A percentile compares a stretch with the other conserved stretches of the same genome.
Evolutionary conservation across 2,888 invertebrate genomes (phyloP).

Genomic region (Dicranocentrus wangi): DNA sequence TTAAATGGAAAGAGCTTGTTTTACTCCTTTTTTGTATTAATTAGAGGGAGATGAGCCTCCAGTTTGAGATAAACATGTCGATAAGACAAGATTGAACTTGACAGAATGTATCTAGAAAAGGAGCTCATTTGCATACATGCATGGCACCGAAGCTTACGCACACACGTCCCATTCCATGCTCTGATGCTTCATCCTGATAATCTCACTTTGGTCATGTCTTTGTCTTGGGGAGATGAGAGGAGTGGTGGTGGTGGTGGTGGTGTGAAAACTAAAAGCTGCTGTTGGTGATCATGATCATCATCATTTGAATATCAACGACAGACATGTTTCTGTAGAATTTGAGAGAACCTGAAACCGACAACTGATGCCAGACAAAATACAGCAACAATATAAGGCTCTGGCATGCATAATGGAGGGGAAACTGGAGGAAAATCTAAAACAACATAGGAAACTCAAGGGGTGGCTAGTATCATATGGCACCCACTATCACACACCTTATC

Average conservation of each 20-base stretch:
- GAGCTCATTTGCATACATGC: constrained; percentile 27
- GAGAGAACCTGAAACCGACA: constrained; percentile 12
- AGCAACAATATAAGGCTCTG: not conserved
- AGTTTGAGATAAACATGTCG: constrained; percentile 34
- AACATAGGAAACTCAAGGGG: not conserved
- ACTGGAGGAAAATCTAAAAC: constrained; percentile 9
- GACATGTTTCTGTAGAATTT: constrained; percentile 5
- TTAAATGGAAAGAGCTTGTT: not conserved
- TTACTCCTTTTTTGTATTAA: constrained; percentile 28
- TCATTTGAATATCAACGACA: constrained; percentile 38
- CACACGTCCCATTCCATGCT: not conserved
- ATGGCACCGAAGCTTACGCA: not conserved
- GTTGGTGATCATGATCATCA: constrained; percentile 23
- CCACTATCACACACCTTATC: constrained; percentile 32
- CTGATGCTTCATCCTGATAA: not conserved
- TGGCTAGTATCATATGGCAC: not conserved
- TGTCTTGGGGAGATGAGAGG: not conserved
- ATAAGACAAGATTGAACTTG: constrained; percentile 43
- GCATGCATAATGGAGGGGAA: not conserved
- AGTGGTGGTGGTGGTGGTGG: not conserved
- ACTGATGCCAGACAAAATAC: not conserved
- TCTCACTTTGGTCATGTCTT: not conserved
- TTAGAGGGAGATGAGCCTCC: constrained; percentile 20
- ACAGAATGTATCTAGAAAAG: constrained; percentile 17
- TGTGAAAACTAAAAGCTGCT: constrained; percentile 8